Conservation (phyloP, 2,113 vertebrate genomes). For the Phylloscopus whistleri region DNA sequence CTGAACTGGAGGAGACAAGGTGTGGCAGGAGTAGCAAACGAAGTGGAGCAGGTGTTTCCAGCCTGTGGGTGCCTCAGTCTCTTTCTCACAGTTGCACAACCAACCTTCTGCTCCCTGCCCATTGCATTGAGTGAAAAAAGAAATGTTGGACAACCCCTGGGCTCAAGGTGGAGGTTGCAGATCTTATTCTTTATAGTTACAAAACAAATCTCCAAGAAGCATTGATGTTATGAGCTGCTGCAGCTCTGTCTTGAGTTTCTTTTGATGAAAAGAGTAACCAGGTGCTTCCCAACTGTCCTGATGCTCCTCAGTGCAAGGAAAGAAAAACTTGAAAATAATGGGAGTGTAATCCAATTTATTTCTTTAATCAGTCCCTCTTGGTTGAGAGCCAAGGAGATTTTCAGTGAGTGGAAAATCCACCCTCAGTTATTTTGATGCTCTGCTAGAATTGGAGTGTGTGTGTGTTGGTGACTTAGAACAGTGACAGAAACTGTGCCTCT, state of each 20-base stretch:
- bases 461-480: neutral
- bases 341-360: neutral
- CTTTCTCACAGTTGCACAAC: neutral
- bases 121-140: neutral
- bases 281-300: neutral
- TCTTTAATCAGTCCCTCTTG: neutral
- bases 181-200: neutral
- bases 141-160: neutral
- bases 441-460: neutral
- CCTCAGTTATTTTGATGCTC: neutral
- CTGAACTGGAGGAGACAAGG: neutral
- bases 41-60: neutral
- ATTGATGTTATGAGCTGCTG: neutral
- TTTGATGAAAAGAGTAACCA: neutral
- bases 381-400: neutral
- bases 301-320: neutral
- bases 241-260: neutral
- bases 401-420: neutral
- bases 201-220: neutral
- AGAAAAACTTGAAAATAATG: neutral
- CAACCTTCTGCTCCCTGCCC: neutral
- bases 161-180: neutral
- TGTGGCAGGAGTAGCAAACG: neutral
- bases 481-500: neutral
- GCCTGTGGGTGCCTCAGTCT: neutral